A percentile compares a stretch with the other conserved stretches of the same genome.
These are phyloP conservation scores for Pluvianellus socialis DNA, from an alignment of 2,113 vertebrate genomes.

Conservation along the genomic window DNA sequence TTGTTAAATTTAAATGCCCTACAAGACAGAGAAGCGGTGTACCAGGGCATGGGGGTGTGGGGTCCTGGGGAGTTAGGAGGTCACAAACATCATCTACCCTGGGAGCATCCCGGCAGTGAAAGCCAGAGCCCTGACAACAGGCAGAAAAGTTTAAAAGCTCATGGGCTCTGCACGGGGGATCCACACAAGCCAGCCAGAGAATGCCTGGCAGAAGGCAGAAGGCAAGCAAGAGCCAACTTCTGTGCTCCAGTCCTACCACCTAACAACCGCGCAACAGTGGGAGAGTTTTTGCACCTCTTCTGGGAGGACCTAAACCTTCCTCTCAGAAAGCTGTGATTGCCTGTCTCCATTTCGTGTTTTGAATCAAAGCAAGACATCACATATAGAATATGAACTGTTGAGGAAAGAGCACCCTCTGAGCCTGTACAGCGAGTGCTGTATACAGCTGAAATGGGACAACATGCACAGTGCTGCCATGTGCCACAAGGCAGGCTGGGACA, in stretches of 20 bases:
- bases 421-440: fast-evolving
- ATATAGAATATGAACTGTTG: fast-evolving
- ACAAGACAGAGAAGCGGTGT: neutral
- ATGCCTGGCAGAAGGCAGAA: neutral
- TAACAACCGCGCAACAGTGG: fast-evolving
- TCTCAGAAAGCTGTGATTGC: neutral
- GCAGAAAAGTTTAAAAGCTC: neutral
- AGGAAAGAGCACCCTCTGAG: neutral
- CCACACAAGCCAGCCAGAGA: neutral
- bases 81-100: neutral
- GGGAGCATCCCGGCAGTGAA: neutral
- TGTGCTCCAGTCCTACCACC: neutral
- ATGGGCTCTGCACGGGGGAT: neutral
- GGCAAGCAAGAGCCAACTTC: neutral
- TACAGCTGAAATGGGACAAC: neutral
- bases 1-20: neutral
- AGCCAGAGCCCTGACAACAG: neutral
- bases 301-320: neutral
- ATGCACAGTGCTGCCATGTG: neutral
- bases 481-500: neutral
- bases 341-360: neutral
- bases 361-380: neutral
- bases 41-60: neutral
- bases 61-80: neutral
- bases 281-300: neutral